Conservation (phyloP, 1,140 invertebrate species). For the Drosophila pseudoobscura region DNA sequence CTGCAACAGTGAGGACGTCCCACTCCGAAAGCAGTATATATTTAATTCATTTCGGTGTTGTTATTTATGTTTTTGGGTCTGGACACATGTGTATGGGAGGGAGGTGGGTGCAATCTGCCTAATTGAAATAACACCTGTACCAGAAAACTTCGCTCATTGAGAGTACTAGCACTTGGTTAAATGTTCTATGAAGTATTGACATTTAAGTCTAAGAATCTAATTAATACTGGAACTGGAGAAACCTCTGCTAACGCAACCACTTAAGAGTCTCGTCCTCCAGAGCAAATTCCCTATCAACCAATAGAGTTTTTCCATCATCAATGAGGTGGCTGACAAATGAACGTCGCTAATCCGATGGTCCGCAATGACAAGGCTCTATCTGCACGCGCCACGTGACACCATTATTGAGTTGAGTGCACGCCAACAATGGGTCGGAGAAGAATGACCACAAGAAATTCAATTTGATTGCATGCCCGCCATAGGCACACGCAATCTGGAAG, state of each 20-base stretch:
- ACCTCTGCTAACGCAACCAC: too few relatives aligned
- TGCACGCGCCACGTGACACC: constrained; percentile 57
- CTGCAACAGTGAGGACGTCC: too few relatives aligned
- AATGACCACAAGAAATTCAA: constrained; percentile 41
- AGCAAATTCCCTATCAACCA: too few relatives aligned
- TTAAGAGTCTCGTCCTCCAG: too few relatives aligned
- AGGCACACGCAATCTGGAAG: constrained; percentile 35
- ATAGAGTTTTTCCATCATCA: neutral
- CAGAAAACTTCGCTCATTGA: neutral
- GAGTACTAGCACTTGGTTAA: too few relatives aligned
- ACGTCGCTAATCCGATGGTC: constrained; percentile 17
- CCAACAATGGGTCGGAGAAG: constrained; percentile 14
- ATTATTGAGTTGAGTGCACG: constrained; percentile 45
- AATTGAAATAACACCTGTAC: constrained; percentile 30
- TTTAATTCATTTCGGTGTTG: constrained; percentile 34
- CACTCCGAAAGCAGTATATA: neutral
- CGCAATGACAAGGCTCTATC: constrained; percentile 28
- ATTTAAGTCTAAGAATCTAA: too few relatives aligned
- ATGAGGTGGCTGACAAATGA: neutral
- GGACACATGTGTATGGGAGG: too few relatives aligned
- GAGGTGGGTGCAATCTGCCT: constrained; percentile 4
- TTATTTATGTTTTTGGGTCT: too few relatives aligned
- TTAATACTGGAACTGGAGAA: too few relatives aligned
- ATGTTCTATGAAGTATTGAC: too few relatives aligned
- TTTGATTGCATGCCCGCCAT: constrained; percentile 25